These are phyloP conservation scores for Toxotes lorentzi DNA, from an alignment of 2,797 vertebrate species.

Conservation along the genomic window DNA sequence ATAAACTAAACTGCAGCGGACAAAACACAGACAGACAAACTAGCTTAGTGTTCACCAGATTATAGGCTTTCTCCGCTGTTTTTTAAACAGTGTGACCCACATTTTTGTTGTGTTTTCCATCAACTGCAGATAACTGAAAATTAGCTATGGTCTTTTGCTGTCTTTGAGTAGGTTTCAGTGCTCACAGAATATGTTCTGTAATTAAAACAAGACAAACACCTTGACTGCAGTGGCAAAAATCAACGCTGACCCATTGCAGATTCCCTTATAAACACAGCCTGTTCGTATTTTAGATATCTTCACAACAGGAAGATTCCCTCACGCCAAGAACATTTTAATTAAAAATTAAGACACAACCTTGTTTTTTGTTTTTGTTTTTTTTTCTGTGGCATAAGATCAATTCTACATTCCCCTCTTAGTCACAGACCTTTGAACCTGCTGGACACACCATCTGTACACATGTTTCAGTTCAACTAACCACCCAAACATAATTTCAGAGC, in stretches of 20 bases:
- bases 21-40: conserved; percentile 44
- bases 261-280: not conserved
- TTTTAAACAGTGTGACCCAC: conserved; percentile 4
- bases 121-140: conserved; percentile 12
- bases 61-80: conserved; percentile 29
- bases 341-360: not conserved
- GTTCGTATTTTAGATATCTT: not conserved
- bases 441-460: conserved; percentile 1
- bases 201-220: conserved; percentile 7
- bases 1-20: conserved; percentile 41
- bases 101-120: conserved; percentile 33
- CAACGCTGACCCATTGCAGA: not conserved
- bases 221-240: not conserved
- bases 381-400: not conserved
- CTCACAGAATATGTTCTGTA: not conserved
- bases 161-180: not conserved
- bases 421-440: conserved; percentile 3
- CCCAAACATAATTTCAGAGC: conserved; percentile 3
- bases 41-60: conserved; percentile 7
- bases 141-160: not conserved
- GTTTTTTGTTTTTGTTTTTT: not conserved
- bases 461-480: conserved; percentile 18
- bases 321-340: not conserved
- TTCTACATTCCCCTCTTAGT: not conserved
- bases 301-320: not conserved